Conservation (phyloP, 2,113 vertebrate genomes). For the Glareola pratincola region DNA sequence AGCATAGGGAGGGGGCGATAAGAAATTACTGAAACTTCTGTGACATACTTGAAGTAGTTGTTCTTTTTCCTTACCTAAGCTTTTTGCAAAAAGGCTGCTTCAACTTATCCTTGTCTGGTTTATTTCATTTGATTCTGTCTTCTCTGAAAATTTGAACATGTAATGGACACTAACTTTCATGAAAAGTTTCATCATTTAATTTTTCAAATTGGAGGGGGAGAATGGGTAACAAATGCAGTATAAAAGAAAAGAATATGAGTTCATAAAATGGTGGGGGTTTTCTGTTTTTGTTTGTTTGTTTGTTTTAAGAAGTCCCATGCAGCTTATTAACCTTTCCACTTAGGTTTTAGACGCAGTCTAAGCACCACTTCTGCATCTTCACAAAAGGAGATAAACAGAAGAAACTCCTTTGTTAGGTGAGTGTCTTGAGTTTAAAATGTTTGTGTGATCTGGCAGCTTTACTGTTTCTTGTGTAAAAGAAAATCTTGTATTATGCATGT, state of each 20-base stretch:
- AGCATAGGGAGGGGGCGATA: rapidly evolving
- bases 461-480: not conserved
- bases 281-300: not conserved
- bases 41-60: not conserved
- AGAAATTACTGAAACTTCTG: not conserved
- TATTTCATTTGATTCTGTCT: not conserved
- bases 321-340: not conserved
- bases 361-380: conserved; percentile 87
- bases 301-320: not conserved
- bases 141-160: not conserved
- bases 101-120: not conserved
- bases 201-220: not conserved
- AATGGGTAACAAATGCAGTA: not conserved
- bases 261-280: not conserved
- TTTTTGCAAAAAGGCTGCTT: not conserved
- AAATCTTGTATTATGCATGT: not conserved
- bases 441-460: not conserved
- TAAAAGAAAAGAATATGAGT: not conserved
- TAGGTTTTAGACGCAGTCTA: conserved; percentile 85
- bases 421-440: not conserved
- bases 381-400: conserved; percentile 84
- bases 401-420: conserved; percentile 84
- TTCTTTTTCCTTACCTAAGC: not conserved
- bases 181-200: not conserved
- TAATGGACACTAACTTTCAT: not conserved